Conservation (phyloP, 2,113 vertebrate genomes). For the Polypterus bichir region DNA sequence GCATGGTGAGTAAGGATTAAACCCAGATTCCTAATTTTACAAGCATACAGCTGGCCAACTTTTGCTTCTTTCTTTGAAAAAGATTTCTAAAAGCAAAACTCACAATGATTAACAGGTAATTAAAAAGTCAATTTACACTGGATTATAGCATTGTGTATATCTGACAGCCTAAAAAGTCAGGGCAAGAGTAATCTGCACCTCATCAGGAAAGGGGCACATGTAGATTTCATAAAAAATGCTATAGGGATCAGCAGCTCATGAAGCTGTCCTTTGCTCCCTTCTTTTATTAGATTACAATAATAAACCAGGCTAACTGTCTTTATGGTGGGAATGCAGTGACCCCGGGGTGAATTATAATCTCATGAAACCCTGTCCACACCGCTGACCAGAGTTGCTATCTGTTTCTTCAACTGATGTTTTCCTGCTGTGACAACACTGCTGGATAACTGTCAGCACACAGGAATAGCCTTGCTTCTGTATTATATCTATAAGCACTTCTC, state of each 20-base stretch:
- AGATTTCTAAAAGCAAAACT: not conserved
- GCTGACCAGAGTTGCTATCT: slow-evolving; percentile 72
- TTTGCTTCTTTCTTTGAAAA: not conserved
- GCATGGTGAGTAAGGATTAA: too few species aligned
- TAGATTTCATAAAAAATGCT: slow-evolving; percentile 49
- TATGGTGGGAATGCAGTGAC: slow-evolving; percentile 80
- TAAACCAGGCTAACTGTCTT: slow-evolving; percentile 56
- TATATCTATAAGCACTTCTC: slow-evolving; percentile 54
- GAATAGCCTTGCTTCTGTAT: slow-evolving; percentile 58
- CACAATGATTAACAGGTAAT: not conserved
- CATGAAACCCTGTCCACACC: slow-evolving; percentile 67
- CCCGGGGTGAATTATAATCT: slow-evolving; percentile 88
- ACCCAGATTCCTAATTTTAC: too few species aligned
- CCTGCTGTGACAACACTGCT: slow-evolving; percentile 90
- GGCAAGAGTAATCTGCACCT: slow-evolving; percentile 55
- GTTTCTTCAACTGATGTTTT: slow-evolving; percentile 89
- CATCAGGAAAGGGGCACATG: slow-evolving; percentile 63
- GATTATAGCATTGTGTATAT: not conserved
- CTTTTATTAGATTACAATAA: slow-evolving; percentile 81
- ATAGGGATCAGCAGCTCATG: slow-evolving; percentile 26
- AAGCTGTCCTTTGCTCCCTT: slow-evolving; percentile 66
- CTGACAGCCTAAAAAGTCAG: not conserved
- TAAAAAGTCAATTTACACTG: not conserved
- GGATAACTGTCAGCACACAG: slow-evolving; percentile 78
- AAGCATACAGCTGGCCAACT: too few species aligned